Evolutionary conservation across 2,888 invertebrate species (phyloP).

Genomic region (Melieria omissa): DNA sequence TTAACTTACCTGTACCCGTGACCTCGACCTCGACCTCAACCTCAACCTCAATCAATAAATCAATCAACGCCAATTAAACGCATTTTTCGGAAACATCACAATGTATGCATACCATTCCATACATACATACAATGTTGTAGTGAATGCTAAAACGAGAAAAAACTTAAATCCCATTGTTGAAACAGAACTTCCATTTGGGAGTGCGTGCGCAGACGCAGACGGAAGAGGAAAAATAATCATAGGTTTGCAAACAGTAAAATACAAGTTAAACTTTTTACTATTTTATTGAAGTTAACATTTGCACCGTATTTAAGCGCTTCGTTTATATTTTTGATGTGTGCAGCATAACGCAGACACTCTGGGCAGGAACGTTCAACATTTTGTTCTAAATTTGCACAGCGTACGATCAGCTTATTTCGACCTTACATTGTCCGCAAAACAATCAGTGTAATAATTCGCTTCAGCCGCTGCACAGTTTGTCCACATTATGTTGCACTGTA

Average conservation of each 20-base stretch:
- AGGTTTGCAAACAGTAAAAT: slow-evolving; percentile 64
- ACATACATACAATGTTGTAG: slow-evolving; percentile 46
- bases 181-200: slow-evolving; percentile 57
- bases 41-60: slow-evolving; percentile 10
- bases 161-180: slow-evolving; percentile 60
- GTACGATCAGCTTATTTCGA: too few species aligned
- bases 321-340: slow-evolving; percentile 20
- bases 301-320: slow-evolving; percentile 22
- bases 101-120: slow-evolving; percentile 12
- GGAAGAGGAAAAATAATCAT: slow-evolving; percentile 69
- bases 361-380: background rate
- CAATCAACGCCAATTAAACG: slow-evolving; percentile 29
- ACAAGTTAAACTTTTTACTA: slow-evolving; percentile 12
- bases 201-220: slow-evolving; percentile 53
- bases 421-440: too few species aligned
- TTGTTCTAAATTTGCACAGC: too few species aligned
- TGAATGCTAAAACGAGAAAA: slow-evolving; percentile 51
- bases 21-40: background rate
- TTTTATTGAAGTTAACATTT: slow-evolving; percentile 38
- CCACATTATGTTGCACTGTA: background rate
- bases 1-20: slow-evolving; percentile 14
- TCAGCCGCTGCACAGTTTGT: background rate
- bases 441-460: background rate
- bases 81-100: slow-evolving; percentile 2
- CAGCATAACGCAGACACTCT: slow-evolving; percentile 25